phyloP scores from a whole-genome alignment of 1,140 invertebrate species.

The Arctopsyche grandis region DNA sequence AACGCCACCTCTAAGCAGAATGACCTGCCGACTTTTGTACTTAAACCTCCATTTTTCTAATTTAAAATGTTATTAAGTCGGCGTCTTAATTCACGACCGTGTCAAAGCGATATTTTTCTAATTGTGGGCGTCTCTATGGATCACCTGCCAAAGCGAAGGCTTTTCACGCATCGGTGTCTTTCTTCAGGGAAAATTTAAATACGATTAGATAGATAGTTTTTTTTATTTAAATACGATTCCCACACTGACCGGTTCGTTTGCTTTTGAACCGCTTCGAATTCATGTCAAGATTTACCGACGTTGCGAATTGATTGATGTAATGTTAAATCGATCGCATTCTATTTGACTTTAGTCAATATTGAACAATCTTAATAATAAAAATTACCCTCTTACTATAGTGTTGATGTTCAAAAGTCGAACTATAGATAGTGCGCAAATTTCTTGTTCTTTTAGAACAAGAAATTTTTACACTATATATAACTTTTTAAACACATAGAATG shows the following conservation, averaged over 20 bases:
- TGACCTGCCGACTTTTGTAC: slow-evolving; percentile 26
- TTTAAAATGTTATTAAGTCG: slow-evolving; percentile 26
- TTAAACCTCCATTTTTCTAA: neutral
- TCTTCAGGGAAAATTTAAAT: slow-evolving; percentile 16
- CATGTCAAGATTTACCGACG: neutral
- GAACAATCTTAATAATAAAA: too few relatives aligned
- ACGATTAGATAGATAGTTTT: slow-evolving; percentile 6
- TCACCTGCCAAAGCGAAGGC: slow-evolving; percentile 9
- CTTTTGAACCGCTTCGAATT: neutral
- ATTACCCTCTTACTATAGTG: too few relatives aligned
- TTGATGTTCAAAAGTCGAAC: too few relatives aligned
- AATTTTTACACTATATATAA: too few relatives aligned
- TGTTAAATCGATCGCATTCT: too few relatives aligned
- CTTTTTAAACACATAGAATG: too few relatives aligned
- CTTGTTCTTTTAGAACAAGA: too few relatives aligned
- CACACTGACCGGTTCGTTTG: neutral
- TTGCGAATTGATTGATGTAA: too few relatives aligned
- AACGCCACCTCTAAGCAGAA: slow-evolving; percentile 23
- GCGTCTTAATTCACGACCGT: slow-evolving; percentile 27
- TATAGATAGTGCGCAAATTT: too few relatives aligned
- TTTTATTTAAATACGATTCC: neutral
- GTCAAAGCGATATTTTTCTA: slow-evolving; percentile 20
- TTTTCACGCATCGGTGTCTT: slow-evolving; percentile 26
- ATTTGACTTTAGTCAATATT: too few relatives aligned
- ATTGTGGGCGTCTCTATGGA: slow-evolving; percentile 21